Base-by-base conservation (phyloP, 2,888 invertebrate species). In the Atethmia centrago region DNA sequence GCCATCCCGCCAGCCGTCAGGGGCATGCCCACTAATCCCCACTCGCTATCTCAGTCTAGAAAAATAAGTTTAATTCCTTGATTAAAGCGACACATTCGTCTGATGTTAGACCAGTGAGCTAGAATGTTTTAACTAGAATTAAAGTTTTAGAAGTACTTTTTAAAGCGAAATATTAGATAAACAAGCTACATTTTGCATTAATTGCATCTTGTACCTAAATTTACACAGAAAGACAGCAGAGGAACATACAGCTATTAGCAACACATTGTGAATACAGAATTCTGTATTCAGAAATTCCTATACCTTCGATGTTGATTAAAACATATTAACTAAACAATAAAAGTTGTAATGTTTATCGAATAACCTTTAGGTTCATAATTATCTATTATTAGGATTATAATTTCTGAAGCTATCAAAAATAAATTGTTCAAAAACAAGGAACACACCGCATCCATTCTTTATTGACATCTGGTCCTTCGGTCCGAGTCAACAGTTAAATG, bases 21-120 rank as follows among this genome's bases (percentile, higher is more conserved):
- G 40, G 53, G 21, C 75, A 79, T 55, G 51, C 71, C 53, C 83
- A 75, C 82, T 82, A 83, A 82, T 82, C 82, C 82, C 68, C 74
- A 83, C 74, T 73, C 62, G 53, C 73, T 82, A 82, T 73, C 80
- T 73, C 56, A 58, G 47, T 61, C 75, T 40, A 78, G 76, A 83
- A 83, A 85, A 85, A 85, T 85, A 83, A 83, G 59, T 81, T 85
- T 68, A 81, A 85, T 74, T 78, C 78, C 67, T 81, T 85, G 85
- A 85, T 83, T 85, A 83, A 83, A 56, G 68, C 63, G 84, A 59
- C 74, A 67, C 85, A 80, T 79, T 79, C 62, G 21, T 74, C 77
- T 77, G 67, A 63, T 77, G 79, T 71, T 70, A 63, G 36, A 53
- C 31, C 59, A 67, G 31, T 36, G 36, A 71, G 58, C 28, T 74